These are phyloP conservation scores for Sarotherodon lohbergeri DNA, from an alignment of 2,113 vertebrate species.

Conservation along the genomic window DNA sequence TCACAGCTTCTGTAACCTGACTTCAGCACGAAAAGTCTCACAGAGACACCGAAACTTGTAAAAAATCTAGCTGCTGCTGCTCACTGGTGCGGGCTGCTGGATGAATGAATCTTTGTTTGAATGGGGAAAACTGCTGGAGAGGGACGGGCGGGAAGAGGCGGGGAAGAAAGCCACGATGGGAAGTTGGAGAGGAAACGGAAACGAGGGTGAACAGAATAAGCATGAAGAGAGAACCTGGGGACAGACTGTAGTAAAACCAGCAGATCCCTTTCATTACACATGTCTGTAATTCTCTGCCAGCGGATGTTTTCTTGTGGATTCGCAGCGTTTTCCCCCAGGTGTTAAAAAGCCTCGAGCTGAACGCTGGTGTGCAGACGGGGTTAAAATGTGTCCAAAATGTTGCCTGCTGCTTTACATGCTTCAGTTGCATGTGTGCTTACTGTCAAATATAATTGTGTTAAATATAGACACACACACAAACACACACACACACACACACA, in stretches of 20 bases:
- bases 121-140: slow-evolving; percentile 18
- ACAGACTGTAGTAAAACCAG: slow-evolving; percentile 16
- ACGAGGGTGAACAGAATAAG: slow-evolving; percentile 27
- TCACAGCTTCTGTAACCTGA: neutral
- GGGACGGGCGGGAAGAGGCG: neutral
- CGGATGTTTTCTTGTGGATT: slow-evolving; percentile 41
- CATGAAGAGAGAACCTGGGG: slow-evolving; percentile 8
- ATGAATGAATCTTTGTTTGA: slow-evolving; percentile 50
- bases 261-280: slow-evolving; percentile 29
- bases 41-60: neutral
- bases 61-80: neutral
- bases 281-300: slow-evolving; percentile 9
- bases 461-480: slow-evolving; percentile 24
- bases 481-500: neutral
- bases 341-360: neutral
- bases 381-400: slow-evolving; percentile 35
- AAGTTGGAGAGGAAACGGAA: slow-evolving; percentile 40
- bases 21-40: neutral
- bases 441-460: slow-evolving; percentile 45
- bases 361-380: neutral
- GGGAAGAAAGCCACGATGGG: neutral
- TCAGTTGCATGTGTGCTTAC: slow-evolving; percentile 17
- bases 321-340: slow-evolving; percentile 33
- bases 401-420: slow-evolving; percentile 28
- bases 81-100: neutral